Evolutionary conservation across 1,140 invertebrate genomes (phyloP), one percentile per base, ranked within the genome.

Genomic region (Ceratosolen fusciceps): DNA sequence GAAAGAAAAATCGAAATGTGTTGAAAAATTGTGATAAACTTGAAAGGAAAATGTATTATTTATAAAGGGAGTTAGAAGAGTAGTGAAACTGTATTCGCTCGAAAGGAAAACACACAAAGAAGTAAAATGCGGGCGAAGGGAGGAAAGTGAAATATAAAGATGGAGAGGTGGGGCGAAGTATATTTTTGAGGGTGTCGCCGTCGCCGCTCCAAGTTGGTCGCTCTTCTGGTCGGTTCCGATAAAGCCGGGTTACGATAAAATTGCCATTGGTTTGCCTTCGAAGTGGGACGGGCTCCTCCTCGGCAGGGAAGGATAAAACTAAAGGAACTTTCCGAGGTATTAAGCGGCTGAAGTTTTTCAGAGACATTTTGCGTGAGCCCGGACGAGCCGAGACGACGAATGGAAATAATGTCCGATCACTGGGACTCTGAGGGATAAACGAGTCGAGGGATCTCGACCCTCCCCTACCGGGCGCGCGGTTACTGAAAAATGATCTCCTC

Each of bases 401-500:
- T 9, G n/a, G 67, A 72, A 72, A 72, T 34, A 54, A 54, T 65
- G 58, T 39, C 24, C 26, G 58, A 21, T 31, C 60, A 21, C 2
- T 67, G 9, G 43, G n/a, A 5, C 31, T 68, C 56, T 39, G 62
- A 76, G 7, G 74, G 74, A 37, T 68, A 52, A 52, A 31, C 62
- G 24, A 67, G 29, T 76, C 31, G 5, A 37, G 31, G 24, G 16
- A 62, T 16, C 24, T n/a, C n/a, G n/a, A n/a, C n/a, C n/a, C n/a
- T n/a, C n/a, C n/a, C n/a, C n/a, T n/a, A n/a, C n/a, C n/a, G n/a
- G n/a, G n/a, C 75, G 10, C 43, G 60, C 16, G 49, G 62, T 5
- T 10, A 8, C 43, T 67, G 62, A 76, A 68, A 68, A 76, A 67
- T 49, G 60, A 67, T 19, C 65, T 47, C 8, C 19, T 31, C 75